Evolutionary conservation across 2,888 invertebrate species (phyloP).

Genomic region (Thymelicus sylvestris): DNA sequence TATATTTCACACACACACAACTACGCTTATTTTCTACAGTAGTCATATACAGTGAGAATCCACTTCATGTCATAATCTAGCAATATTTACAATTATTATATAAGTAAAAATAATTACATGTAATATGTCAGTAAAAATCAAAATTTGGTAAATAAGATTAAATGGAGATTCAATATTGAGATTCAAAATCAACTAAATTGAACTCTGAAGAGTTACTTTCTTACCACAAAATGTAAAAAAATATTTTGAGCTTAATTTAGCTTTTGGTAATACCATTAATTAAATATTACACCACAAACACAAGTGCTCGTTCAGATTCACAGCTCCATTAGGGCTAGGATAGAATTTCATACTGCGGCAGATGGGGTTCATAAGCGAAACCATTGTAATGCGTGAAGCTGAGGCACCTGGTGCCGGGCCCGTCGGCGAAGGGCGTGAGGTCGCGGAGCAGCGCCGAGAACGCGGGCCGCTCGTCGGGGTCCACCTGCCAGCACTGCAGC

Average conservation of each 20-base stretch:
- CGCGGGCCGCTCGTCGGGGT: constrained; percentile 91
- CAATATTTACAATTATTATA: neutral
- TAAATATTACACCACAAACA: too few species aligned
- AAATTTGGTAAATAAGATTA: neutral
- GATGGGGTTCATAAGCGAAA: constrained; percentile 74
- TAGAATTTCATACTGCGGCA: constrained; percentile 74
- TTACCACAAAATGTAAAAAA: neutral
- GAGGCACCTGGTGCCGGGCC: constrained; percentile 64
- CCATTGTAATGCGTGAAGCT: constrained; percentile 79
- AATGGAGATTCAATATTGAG: neutral
- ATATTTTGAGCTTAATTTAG: neutral
- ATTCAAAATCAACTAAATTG: neutral
- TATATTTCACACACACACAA: too few species aligned
- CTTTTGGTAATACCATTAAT: too few species aligned
- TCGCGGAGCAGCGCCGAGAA: constrained; percentile 86
- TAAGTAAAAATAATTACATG: neutral
- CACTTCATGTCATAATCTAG: neutral
- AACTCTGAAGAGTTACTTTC: neutral
- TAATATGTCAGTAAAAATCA: neutral
- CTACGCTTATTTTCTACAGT: neutral
- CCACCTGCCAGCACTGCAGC: constrained; percentile 93
- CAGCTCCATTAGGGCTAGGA: constrained; percentile 52
- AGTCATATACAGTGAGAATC: neutral
- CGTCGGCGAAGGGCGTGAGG: constrained; percentile 65
- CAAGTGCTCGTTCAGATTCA: neutral